Evolutionary conservation across 2,888 invertebrate species (phyloP), one percentile per base, ranked within the genome.

Genomic region (Amphipoea lucens): DNA sequence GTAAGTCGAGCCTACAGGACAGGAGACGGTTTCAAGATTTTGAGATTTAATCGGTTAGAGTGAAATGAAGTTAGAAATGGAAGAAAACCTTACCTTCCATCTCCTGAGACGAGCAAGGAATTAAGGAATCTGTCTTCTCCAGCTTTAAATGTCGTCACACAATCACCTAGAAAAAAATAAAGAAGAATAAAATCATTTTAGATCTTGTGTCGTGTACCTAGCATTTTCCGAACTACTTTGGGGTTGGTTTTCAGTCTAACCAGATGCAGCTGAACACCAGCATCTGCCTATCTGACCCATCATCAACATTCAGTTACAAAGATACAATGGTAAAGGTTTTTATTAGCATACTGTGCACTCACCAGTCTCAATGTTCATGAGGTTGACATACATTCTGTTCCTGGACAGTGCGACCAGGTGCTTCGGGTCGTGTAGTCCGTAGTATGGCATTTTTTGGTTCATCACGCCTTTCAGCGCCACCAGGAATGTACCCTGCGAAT

Each of bases 371-470:
- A 98, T 97, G 93, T 98, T 98, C 98, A 98, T 98, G 88, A 99
- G 97, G 96, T 99, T 98, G 87, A 99, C 98, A 92, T 98, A 98
- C 98, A 99, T 98, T 90, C 98, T 96, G 96, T 99, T 99, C 79
- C 99, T 97, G 12, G 99, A 98, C 62, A 99, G 97, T 6, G 98
- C 98, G 57, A 99, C 99, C 83, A 98, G 96, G 93, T 99, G 98
- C 74, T 97, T 97, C 74, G 97, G 95, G 95, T 98, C 98, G 93
- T 99, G 98, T 17, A 98, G 97, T 0, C 98, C 99, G 95, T 98
- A 99, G 94, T 98, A 99, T 79, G 99, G 98, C 98, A 99, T 98
- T 95, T 98, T 98, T 94, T 99, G 98, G 96, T 99, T 99, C 98
- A 99, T 99, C 51, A 99, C 98, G 60, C 98, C 98, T 92, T 98